Base-by-base conservation (phyloP, 2,113 vertebrate species). In the Puffinus mauretanicus region DNA sequence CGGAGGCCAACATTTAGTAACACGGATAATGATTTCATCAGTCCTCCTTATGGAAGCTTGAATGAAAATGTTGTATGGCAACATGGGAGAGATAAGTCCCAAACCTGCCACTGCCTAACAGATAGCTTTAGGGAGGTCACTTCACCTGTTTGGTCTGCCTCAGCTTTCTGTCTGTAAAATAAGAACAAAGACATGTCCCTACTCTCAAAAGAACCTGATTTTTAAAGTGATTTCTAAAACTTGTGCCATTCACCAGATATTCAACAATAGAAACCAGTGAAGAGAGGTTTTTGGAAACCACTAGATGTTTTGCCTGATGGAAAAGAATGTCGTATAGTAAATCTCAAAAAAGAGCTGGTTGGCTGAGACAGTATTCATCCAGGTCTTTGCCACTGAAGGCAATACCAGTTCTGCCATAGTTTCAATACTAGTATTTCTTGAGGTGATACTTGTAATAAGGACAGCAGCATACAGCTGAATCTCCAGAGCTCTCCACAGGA, bases 1-100 rank as follows among this genome's bases (percentile, higher is more conserved):
- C 9, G 8, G 11, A 86, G 7, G 9, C 6, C 40, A 79, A 67
- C 27, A 22, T 79, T 61, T 79, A 32, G 26, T 61, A 72, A 61
- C 25, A 52, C 0, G 0, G 5, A 3, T 29, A 38, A 24, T 6
- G 6, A 70, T 44, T 79, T 65, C 22, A n/a, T 69, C 30, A 69
- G 11, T 30, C 5, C 5, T 44, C 10, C 7, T 44, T 16, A n/a
- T 6, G 11, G 19, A 71, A 79, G 22, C 8, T 16, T 54, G 13
- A 72, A 83, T 20, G 16, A 77, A 80, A 90, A 73, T 40, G 40
- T 44, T 70, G 8, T 24, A 76, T 24, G 22, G 18, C 13, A 60
- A 36, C 13, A 30, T 4, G 5, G 15, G 22, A 72, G 20, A 73
- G 3, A 67, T 4, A 4, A 86, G 20, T 64, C 27, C 8, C 40